Evolutionary conservation across 2,797 vertebrate species (phyloP), one percentile per base, ranked within the genome.

Genomic region (Channallabes apus): DNA sequence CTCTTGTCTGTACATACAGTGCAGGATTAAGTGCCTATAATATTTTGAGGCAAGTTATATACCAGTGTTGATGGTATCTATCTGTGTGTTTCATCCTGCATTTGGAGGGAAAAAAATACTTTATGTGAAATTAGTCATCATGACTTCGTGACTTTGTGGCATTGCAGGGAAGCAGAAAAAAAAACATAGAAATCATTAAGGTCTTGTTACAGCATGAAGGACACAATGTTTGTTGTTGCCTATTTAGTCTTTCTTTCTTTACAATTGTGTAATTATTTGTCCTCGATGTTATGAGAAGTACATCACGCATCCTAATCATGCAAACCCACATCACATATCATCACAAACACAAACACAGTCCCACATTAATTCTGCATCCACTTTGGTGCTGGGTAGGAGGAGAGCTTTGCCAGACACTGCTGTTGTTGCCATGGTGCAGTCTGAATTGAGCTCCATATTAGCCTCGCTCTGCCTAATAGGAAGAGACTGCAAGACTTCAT

Each of bases 381-480:
- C 77, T 76, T 76, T 68, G 84, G 79, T 61, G 35, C 77, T 75
- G 86, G 82, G 62, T 88, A 87, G 88, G 77, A 82, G 92, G 75
- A 46, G 90, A 90, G 88, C 90, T 90, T 92, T 90, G 91, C 82
- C 82, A 80, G 82, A 86, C 91, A 88, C 88, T 89, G 88, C 89
- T 92, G 91, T 65, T 89, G 94, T 95, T 94, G 93, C 94, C 93
- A 94, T 94, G 94, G 94, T 93, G 93, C 94, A 91, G 90, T 88
- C 93, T 94, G 93, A 84, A 84, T 92, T 90, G 92, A 92, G 92
- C 93, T 93, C 92, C 92, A 91, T 90, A 90, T 92, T 91, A 89
- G 93, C 92, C 90, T 88, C 89, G 89, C 91, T 90, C 89, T 92
- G 91, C 88, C 91, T 94, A 94, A 94, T 94, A 92, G 90, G 87